phyloP scores from a whole-genome alignment of 2,113 vertebrate genomes.

The Orthochromis indermauri region DNA sequence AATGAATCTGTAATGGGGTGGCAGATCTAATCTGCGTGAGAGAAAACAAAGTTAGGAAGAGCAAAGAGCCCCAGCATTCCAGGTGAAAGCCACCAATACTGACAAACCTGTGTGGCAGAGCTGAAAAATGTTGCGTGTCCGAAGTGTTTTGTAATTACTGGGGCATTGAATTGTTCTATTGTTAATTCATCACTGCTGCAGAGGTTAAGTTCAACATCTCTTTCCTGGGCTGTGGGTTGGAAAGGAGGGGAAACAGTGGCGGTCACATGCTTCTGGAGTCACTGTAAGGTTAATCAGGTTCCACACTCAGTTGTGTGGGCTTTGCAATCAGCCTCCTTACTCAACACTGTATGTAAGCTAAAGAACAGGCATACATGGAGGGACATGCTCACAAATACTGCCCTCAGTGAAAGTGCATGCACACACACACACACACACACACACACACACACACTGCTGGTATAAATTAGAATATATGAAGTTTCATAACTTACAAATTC shows the following conservation, averaged over 20 bases:
- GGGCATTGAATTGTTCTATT: conserved; percentile 98
- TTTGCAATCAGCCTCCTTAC: conserved; percentile 69
- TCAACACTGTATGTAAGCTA: background rate
- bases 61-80: conserved; percentile 87
- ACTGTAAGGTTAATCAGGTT: conserved; percentile 98
- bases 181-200: conserved; percentile 98
- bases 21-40: conserved; percentile 99
- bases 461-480: background rate
- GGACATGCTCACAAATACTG: background rate
- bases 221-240: conserved; percentile 86
- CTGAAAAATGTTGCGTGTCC: conserved; percentile 97
- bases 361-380: background rate
- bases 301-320: conserved; percentile 80
- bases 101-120: conserved; percentile 85
- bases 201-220: conserved; percentile 97
- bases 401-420: background rate
- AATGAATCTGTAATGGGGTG: conserved; percentile 99
- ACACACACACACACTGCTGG: background rate
- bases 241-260: conserved; percentile 76
- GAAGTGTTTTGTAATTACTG: conserved; percentile 99
- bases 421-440: background rate
- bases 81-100: conserved; percentile 88
- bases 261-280: conserved; percentile 84
- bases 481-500: background rate
- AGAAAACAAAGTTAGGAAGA: conserved; percentile 99